Base-by-base conservation (phyloP, 2,888 invertebrate species). In the Hecatera dysodea region DNA sequence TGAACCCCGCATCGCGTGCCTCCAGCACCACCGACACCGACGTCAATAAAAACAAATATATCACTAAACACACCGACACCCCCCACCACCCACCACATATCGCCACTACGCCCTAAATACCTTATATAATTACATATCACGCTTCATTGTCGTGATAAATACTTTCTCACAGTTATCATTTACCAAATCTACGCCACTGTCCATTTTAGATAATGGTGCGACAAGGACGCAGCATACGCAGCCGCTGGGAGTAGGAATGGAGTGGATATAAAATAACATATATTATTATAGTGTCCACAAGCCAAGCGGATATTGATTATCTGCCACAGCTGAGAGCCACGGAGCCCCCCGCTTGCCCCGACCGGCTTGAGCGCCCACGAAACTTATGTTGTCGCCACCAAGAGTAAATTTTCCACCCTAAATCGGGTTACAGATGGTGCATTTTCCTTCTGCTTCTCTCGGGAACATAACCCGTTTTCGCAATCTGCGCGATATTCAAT, bases 301-400 rank as follows among this genome's bases (percentile, higher is more conserved):
- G 96, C 96, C 96, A 95, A 96, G 96, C 96, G 96, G 96, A 96
- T 96, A 96, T 96, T 96, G 96, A 96, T 96, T 96, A 96, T 96
- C 96, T 96, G 96, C 96, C 96, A 96, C 95, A 96, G 96, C 95
- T 94, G 95, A 95, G 95, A 96, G 95, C 94, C 94, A 92, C 93
- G 93, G 90, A 92, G 89, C 89, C 92, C 94, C 93, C 91, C 91
- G 88, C 91, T 88, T 90, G 86, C 87, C 83, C 81, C 86, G 83
- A 76, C 80, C 78, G 61, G 75, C 86, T 67, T 82, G 81, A 72
- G 82, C 81, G 75, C 78, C 84, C 80, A 87, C 86, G 85, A 89
- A 92, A 89, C 92, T 87, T 92, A 94, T 89, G 90, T 89, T 87
- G 61, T 75, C 72, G 44, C 55, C 27, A 53, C 50, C 63, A 60